Conservation (phyloP, 2,797 vertebrate genomes). For the Tolypeutes matacus region DNA sequence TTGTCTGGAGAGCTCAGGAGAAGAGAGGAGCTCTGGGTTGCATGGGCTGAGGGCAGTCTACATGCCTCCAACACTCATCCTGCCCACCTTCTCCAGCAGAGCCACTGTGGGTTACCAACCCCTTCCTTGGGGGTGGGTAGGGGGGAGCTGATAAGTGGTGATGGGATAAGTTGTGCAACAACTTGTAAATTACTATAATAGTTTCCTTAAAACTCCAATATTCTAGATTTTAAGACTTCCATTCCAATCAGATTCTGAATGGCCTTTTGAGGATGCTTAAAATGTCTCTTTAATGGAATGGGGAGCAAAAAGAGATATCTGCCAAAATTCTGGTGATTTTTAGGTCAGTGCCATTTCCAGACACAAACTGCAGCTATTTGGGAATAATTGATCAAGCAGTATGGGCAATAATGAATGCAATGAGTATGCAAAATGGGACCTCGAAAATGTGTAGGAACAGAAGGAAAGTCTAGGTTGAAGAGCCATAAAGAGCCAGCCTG, state of each 20-base stretch:
- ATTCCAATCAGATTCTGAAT: background rate
- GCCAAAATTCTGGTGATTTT: background rate
- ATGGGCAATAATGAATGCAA: no score
- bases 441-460: fast-evolving
- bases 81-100: fast-evolving
- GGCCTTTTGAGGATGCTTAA: background rate
- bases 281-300: background rate
- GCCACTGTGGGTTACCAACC: background rate
- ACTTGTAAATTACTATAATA: background rate
- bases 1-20: background rate
- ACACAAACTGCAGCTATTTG: no score
- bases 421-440: background rate
- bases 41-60: fast-evolving
- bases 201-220: background rate
- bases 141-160: background rate
- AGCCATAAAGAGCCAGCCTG: background rate
- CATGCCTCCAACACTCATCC: fast-evolving
- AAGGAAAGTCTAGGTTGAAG: background rate
- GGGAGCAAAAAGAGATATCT: background rate
- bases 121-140: background rate
- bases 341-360: background rate
- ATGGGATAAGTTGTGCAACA: background rate
- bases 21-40: background rate
- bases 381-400: background rate
- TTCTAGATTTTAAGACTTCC: background rate